Evolutionary conservation across 2,113 vertebrate species (phyloP).

Genomic region (Pelodiscus sinensis): DNA sequence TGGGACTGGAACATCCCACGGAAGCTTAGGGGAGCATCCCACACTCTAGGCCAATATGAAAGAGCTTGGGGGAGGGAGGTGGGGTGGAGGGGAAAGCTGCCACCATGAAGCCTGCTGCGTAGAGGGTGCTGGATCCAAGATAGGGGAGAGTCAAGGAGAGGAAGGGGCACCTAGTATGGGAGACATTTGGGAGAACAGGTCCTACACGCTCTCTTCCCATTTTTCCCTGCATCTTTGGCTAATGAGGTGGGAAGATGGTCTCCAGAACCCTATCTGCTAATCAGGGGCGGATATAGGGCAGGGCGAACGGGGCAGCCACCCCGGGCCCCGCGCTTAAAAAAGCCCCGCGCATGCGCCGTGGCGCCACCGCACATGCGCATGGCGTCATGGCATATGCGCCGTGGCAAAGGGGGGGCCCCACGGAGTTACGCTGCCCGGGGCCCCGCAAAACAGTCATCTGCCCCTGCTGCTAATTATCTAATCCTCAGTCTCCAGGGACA

Average conservation of each 20-base stretch:
- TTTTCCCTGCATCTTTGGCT: neutral
- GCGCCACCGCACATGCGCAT: too few species aligned
- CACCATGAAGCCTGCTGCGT: neutral
- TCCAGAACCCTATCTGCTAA: neutral
- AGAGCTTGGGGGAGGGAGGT: neutral
- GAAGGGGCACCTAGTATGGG: neutral
- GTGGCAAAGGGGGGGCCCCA: too few species aligned
- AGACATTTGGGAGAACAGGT: neutral
- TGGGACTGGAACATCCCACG: neutral
- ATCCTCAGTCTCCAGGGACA: neutral
- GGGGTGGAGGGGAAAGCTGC: neutral
- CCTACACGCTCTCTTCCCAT: neutral
- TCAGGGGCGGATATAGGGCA: too few species aligned
- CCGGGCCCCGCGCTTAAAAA: too few species aligned
- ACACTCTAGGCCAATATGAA: neutral
- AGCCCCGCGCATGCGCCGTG: too few species aligned
- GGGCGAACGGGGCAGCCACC: too few species aligned
- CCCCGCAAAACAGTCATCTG: too few species aligned
- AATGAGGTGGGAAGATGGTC: neutral
- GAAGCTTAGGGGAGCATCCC: neutral
- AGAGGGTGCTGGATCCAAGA: neutral
- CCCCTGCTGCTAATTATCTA: neutral
- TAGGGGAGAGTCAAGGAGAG: neutral
- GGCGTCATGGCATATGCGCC: too few species aligned
- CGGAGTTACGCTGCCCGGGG: too few species aligned